Evolutionary conservation across 2,113 vertebrate species (phyloP), one percentile per base, ranked within the genome.

Genomic region (Mirounga angustirostris): DNA sequence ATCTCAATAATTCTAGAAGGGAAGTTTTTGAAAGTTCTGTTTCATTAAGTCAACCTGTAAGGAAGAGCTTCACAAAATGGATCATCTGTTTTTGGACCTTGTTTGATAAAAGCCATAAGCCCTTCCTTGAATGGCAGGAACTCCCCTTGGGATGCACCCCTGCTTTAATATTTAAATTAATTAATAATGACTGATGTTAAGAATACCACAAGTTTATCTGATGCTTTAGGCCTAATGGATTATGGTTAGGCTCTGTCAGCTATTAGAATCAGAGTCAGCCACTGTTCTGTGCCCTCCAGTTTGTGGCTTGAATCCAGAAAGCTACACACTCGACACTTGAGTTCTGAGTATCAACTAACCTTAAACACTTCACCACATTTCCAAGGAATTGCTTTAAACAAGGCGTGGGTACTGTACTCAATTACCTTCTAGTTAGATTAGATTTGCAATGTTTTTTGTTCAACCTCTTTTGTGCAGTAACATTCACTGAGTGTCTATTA

Each of bases 1-100:
- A 14, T 92, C 30, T 87, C 21, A 33, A 28, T 71, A 78, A 67
- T 95, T 94, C 36, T 63, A 67, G 73, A 96, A 97, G 56, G 36
- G 22, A 86, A 89, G 4, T 36, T 95, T 84, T n/a, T 93, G n/a
- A 87, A 80, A 83, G 59, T 71, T 67, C 14, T 79, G 2, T 84
- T 88, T 74, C 71, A 69, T 89, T 63, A 89, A 63, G 26, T 73
- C 24, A 46, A 6, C 10, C 79, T 87, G 22, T 56, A 80, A 94
- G 65, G 12, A 96, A 78, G 0, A 96, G 36, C 8, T 67, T 97
- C 26, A 81, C 15, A 28, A 79, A 83, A 78, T 74, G 26, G 4
- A 81, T 26, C 12, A 15, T 89, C 78, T 91, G 13, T 61, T 88
- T 92, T 89, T n/a, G 58, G 30, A 79, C 14, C 1, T 80, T 59